Evolutionary conservation across 2,888 invertebrate genomes (phyloP), one percentile per base, ranked within the genome.

Genomic region (Tetramorium bicarinatum): DNA sequence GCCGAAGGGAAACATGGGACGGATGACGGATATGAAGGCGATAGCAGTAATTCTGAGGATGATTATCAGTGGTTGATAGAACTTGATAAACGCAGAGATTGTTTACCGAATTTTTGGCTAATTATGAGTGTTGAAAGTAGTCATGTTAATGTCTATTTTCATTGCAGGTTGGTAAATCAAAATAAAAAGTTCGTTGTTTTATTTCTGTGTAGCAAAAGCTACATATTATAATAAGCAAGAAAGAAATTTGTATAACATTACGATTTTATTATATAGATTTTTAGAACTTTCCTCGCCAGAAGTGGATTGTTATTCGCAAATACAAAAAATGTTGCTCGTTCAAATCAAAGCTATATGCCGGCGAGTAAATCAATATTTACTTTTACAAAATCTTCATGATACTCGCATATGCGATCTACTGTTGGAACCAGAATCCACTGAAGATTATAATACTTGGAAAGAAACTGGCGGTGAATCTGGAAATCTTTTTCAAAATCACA

Each of bases 61-160:
- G 96, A 96, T 86, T 96, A 95, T 89, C 96, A 96, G 71, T 96
- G 96, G 96, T 92, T 96, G 15, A 93, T 94, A 82, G 95, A 96
- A 82, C 92, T 96, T 18, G 96, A 96, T 86, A 95, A 95, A 76
- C 95, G 95, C 75, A 94, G 96, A 83, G 94, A 94, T n/a, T 92
- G 95, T 47, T 94, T 97, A 85, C 97, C 97, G 0, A 96, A 96
- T 91, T 97, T 97, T 93, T 97, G 97, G 97, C 94, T 97, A 38
- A 96, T 97, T 83, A 95, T 97, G 93, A 96, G 95, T 89, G 95
- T 97, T 11, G 95, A 96, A 81, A 94, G 94, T 41, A 96, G 96
- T 88, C 94, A 95, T 79, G 97, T 97, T 8, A 96, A 96, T 61
- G 95, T 97, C 29, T 97, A 96, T 93, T 97, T 97, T 92, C 97